Conservation (phyloP, 2,797 vertebrate genomes). For the Neomorphus geoffroyi region DNA sequence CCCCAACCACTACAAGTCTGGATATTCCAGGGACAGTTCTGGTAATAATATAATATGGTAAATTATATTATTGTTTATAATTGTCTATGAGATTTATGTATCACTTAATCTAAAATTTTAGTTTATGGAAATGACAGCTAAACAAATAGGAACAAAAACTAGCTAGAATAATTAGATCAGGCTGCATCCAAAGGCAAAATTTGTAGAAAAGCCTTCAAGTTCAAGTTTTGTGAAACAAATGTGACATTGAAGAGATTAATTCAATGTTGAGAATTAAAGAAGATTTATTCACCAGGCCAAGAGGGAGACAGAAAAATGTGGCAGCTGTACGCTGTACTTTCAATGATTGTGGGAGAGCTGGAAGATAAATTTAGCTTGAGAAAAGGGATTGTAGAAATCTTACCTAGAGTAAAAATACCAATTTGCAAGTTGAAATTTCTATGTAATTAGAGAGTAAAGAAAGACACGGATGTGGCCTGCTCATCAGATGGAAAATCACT, state of each 20-base stretch:
- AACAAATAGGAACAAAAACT: neutral
- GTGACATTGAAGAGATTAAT: neutral
- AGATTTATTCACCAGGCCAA: constrained; percentile 36
- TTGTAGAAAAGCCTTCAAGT: neutral
- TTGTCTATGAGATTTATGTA: neutral
- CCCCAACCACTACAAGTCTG: neutral
- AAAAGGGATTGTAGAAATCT: neutral
- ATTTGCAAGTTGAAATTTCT: neutral
- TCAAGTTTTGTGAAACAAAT: constrained; percentile 25
- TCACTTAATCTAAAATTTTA: neutral
- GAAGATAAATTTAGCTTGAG: neutral
- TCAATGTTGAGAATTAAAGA: constrained; percentile 1
- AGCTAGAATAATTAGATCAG: neutral
- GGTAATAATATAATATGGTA: neutral
- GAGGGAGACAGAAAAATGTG: constrained; percentile 15
- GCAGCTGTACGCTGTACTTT: neutral
- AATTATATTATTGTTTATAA: neutral
- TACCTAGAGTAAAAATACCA: neutral
- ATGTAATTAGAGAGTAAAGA: neutral
- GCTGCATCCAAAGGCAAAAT: neutral
- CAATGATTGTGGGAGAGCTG: neutral
- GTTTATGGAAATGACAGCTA: neutral
- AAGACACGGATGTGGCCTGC: neutral
- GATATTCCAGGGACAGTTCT: neutral
- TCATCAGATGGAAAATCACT: neutral